Evolutionary conservation across 2,113 vertebrate genomes (phyloP).

Genomic region (Lutjanus erythropterus): DNA sequence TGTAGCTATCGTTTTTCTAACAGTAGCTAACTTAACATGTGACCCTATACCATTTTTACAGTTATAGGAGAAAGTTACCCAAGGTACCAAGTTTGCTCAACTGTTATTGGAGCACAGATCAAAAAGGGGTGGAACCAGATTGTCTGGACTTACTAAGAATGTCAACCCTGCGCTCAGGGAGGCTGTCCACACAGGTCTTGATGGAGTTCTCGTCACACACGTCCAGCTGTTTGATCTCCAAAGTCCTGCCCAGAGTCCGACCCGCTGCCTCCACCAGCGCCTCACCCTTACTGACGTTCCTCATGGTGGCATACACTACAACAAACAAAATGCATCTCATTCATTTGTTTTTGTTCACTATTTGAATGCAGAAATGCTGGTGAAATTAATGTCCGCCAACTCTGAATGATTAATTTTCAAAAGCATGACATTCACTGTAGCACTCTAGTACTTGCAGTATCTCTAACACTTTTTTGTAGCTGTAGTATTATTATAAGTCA

Average conservation of each 20-base stretch:
- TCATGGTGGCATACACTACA: constrained; percentile 90
- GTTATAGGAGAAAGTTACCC: too few species aligned
- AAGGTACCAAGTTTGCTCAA: too few species aligned
- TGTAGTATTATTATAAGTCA: neutral
- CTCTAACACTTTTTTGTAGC: neutral
- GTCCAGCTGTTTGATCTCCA: constrained; percentile 89
- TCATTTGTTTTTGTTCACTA: neutral
- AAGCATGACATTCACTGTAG: neutral
- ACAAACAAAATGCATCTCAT: constrained; percentile 27
- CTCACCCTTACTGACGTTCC: constrained; percentile 84
- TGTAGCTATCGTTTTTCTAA: too few species aligned
- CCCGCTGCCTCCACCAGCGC: constrained; percentile 84
- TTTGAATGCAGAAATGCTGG: neutral
- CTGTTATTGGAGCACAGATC: too few species aligned
- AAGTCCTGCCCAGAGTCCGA: constrained; percentile 84
- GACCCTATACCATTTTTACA: too few species aligned
- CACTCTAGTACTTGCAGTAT: neutral
- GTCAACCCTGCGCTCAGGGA: constrained; percentile 88
- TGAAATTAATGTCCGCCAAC: too few species aligned
- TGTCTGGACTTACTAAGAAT: constrained; percentile 84
- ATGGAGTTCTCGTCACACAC: constrained; percentile 89
- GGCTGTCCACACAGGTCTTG: constrained; percentile 86
- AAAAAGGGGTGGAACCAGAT: too few species aligned
- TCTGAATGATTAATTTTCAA: neutral
- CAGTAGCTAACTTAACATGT: too few species aligned